A percentile compares a stretch with the other conserved stretches of the same genome.
Evolutionary conservation across 1,140 invertebrate genomes (phyloP).

Genomic region (Drosophila subpulchrella): DNA sequence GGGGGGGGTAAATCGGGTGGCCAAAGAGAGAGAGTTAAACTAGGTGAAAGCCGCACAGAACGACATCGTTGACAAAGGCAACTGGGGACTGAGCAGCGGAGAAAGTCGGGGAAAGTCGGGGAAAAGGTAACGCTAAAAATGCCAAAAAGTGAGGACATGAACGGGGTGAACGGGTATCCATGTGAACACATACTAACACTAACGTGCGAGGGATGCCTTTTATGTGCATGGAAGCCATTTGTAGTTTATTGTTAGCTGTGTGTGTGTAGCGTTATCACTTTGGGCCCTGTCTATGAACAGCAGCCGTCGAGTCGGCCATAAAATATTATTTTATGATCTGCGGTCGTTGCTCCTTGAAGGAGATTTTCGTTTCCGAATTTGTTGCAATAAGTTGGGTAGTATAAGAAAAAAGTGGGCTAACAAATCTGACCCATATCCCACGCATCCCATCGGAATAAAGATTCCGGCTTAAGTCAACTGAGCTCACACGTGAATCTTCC

Average conservation of each 20-base stretch:
- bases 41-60: slow-evolving; percentile 71
- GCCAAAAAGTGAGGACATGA: slow-evolving; percentile 64
- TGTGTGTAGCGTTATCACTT: slow-evolving; percentile 51
- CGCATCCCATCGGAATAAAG: slow-evolving; percentile 26
- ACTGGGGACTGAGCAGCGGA: slow-evolving; percentile 6
- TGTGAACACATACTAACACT: slow-evolving; percentile 9
- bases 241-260: slow-evolving; percentile 58
- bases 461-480: slow-evolving; percentile 48
- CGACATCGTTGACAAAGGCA: slow-evolving; percentile 57
- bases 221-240: slow-evolving; percentile 68
- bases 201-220: slow-evolving; percentile 48
- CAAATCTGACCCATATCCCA: slow-evolving; percentile 43
- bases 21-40: slow-evolving; percentile 34
- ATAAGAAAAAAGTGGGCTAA: slow-evolving; percentile 13
- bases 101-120: not conserved
- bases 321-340: slow-evolving; percentile 69
- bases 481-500: slow-evolving; percentile 49
- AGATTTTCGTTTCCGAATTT: slow-evolving; percentile 49
- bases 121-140: slow-evolving; percentile 63
- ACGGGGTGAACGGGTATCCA: slow-evolving; percentile 20
- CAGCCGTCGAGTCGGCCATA: slow-evolving; percentile 49
- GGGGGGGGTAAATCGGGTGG: not conserved
- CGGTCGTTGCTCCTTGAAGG: slow-evolving; percentile 41
- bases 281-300: slow-evolving; percentile 38
- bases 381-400: slow-evolving; percentile 35